Conservation (phyloP, 2,888 invertebrate species). For the Taphrorychus bicolor region DNA sequence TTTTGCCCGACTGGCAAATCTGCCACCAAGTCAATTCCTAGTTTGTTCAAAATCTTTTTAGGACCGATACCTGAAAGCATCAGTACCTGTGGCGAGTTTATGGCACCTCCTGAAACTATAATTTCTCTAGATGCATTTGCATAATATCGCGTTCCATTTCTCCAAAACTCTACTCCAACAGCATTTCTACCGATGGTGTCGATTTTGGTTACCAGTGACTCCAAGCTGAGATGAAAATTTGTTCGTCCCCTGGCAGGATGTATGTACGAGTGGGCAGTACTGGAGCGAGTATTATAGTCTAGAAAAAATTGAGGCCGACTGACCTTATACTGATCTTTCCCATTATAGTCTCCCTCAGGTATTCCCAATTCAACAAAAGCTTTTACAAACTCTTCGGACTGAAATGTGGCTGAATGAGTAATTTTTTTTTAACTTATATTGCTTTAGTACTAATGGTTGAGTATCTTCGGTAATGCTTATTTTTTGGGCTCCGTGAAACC, state of each 20-base stretch:
- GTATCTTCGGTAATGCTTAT: background rate
- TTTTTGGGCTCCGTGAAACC: conserved; percentile 6
- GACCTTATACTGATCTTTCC: conserved; percentile 21
- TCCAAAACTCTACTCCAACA: conserved; percentile 49
- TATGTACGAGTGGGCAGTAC: conserved; percentile 22
- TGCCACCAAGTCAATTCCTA: background rate
- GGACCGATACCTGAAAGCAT: conserved; percentile 15
- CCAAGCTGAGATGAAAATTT: conserved; percentile 62
- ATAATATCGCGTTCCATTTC: conserved; percentile 49
- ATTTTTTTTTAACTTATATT: no score
- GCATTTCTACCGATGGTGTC: conserved; percentile 11
- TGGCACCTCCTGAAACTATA: conserved; percentile 6
- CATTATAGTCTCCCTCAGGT: conserved; percentile 20
- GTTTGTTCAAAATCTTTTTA: background rate
- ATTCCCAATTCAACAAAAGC: conserved; percentile 61
- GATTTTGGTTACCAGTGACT: conserved; percentile 53
- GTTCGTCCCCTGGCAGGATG: conserved; percentile 21
- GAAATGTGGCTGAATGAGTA: background rate
- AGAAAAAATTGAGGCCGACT: conserved; percentile 31
- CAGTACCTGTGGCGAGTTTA: conserved; percentile 10
- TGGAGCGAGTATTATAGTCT: conserved; percentile 20
- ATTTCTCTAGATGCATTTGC: conserved; percentile 11
- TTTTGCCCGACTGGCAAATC: conserved; percentile 15
- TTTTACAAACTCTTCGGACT: background rate
- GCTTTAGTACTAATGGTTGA: background rate